phyloP scores from a whole-genome alignment of 2,113 vertebrate genomes.

The Campylomormyrus numenius region DNA sequence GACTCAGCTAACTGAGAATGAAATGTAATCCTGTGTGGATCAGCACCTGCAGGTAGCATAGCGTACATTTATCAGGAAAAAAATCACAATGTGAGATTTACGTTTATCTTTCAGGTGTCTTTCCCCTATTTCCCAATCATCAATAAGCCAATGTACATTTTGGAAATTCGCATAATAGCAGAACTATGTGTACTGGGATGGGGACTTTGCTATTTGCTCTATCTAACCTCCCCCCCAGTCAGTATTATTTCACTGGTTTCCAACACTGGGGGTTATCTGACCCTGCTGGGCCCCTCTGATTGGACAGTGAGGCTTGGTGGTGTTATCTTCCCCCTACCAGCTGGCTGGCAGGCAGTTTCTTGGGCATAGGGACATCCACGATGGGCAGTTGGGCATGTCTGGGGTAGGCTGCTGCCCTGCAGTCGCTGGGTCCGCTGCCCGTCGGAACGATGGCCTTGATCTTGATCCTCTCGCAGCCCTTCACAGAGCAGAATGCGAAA shows the following conservation, averaged over 20 bases:
- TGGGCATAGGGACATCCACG: constrained; percentile 87
- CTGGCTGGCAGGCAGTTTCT: constrained; percentile 59
- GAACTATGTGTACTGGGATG: not conserved
- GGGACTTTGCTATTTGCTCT: not conserved
- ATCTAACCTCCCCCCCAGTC: not conserved
- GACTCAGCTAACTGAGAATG: not conserved
- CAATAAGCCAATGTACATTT: not conserved
- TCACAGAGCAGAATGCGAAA: constrained; percentile 86
- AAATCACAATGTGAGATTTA: not conserved
- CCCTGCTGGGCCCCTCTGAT: not conserved
- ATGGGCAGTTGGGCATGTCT: constrained; percentile 68
- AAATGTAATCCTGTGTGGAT: not conserved
- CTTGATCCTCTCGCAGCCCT: constrained; percentile 85
- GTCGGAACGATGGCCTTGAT: constrained; percentile 78
- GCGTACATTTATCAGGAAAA: not conserved
- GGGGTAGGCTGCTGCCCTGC: constrained; percentile 75
- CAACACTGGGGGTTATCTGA: not conserved
- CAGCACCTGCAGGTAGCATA: not conserved
- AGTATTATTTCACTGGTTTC: not conserved
- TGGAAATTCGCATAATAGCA: not conserved
- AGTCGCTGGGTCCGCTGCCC: constrained; percentile 71
- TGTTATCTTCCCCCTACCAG: constrained; percentile 47
- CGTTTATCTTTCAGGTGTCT: not conserved
- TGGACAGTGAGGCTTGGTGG: not conserved
- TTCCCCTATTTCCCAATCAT: not conserved